Percentiles rank a stretch among this genome's conserved stretches.
These are phyloP conservation scores for Magallana gigas DNA, from an alignment of 1,140 invertebrate species.

Conservation along the genomic window DNA sequence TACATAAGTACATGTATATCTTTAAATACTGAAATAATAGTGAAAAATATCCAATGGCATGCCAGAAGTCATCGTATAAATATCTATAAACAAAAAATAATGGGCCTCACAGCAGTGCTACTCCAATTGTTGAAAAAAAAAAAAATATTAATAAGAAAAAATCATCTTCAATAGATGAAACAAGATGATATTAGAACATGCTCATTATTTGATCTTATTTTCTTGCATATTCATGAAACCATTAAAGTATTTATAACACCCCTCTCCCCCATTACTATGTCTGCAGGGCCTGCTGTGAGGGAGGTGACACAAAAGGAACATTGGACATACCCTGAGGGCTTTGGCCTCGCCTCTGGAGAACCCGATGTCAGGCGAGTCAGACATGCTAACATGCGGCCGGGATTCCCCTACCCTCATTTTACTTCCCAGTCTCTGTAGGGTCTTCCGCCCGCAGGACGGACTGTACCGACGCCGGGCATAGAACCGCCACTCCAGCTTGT, in stretches of 20 bases:
- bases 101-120: background rate
- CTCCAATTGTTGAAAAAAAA: no score
- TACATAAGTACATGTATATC: no score
- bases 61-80: background rate
- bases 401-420: slow-evolving; percentile 76
- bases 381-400: slow-evolving; percentile 69
- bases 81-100: background rate
- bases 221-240: no score
- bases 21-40: background rate
- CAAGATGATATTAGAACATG: no score
- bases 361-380: slow-evolving; percentile 72
- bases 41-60: background rate
- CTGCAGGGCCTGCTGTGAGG: background rate
- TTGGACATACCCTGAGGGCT: slow-evolving; percentile 75
- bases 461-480: slow-evolving; percentile 75
- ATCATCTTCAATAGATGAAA: no score
- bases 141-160: no score
- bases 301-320: slow-evolving; percentile 12
- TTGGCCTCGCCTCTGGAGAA: slow-evolving; percentile 77
- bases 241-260: background rate
- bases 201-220: no score
- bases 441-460: slow-evolving; percentile 65
- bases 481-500: slow-evolving; percentile 96
- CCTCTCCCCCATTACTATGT: background rate
- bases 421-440: slow-evolving; percentile 71